phyloP scores from a whole-genome alignment of 2,113 vertebrate species.

The Sturnira hondurensis region DNA sequence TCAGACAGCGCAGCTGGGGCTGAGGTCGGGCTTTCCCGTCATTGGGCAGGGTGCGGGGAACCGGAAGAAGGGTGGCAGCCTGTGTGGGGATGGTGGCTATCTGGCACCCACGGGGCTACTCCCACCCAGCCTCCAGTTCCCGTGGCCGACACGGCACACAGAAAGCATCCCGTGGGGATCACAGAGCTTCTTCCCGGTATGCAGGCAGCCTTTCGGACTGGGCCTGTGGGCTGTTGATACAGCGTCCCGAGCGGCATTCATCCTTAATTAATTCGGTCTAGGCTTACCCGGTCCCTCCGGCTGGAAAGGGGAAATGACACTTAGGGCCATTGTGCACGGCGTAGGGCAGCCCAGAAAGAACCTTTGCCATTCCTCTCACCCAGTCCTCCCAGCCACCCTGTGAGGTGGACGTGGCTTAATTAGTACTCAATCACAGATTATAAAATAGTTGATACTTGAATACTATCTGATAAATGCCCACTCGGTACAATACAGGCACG shows the following conservation, averaged over 20 bases:
- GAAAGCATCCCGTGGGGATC: background rate
- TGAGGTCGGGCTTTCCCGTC: background rate
- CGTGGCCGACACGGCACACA: background rate
- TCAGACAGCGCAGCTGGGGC: background rate
- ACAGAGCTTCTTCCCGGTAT: background rate
- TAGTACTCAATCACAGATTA: background rate
- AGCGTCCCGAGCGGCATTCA: background rate
- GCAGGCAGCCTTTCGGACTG: rapidly evolving
- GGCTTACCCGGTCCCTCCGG: background rate
- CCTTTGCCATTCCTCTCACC: rapidly evolving
- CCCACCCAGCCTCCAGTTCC: background rate
- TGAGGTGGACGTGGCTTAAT: background rate
- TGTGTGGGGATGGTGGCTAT: background rate
- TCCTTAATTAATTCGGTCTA: background rate
- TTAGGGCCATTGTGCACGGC: rapidly evolving
- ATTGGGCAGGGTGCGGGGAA: background rate
- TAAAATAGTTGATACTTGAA: background rate
- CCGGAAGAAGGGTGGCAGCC: background rate
- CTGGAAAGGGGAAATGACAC: background rate
- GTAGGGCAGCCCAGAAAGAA: rapidly evolving
- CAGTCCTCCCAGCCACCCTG: background rate
- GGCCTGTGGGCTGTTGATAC: rapidly evolving
- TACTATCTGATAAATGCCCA: background rate
- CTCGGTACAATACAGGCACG: background rate
- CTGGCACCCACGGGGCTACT: background rate